Base-by-base conservation (phyloP, 2,888 invertebrate species). In the Fragum fragum region DNA sequence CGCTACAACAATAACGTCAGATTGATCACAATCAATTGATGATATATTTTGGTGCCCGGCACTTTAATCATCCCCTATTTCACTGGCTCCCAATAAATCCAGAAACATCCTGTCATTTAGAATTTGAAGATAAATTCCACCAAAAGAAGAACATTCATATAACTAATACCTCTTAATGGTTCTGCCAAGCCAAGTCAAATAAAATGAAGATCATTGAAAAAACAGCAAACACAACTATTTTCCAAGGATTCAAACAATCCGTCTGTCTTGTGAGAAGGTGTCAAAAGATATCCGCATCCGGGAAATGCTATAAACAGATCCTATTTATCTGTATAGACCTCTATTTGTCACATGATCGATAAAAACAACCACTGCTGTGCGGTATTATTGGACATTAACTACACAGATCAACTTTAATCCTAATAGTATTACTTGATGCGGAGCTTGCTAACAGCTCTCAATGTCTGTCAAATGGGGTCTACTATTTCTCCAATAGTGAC, bases 1-100 rank as follows among this genome's bases (percentile, higher is more conserved):
- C 86, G 70, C 80, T 83, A 61, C 73, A 76, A 83, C 86, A 86
- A 86, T 83, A 79, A 55, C 57, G 47, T 57, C 69, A 73, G 79
- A 81, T 81, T 86, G 83, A 83, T 81, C 71, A 47, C 55, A 66
- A 78, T 79, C 81, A 75, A 79, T 78, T 71, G 77, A 81, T 73
- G 81, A 86, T 77, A 69, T 82, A 85, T 85, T 74, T 70, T 59
- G 52, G 53, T 61, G 70, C 73, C 73, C 63, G 26, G 28, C 55
- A 61, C 79, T 81, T 80, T 47, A 47, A 47, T 47, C 47, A 47
- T 47, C n/a, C 47, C 47, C 47, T 47, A 18, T 14, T n/a, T 18
- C 47, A 47, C 47, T 18, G n/a, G 14, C 47, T 47, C n/a, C 47
- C 47, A 47, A 47, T 47, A 47, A 47, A 47, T 47, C 16, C 47